A percentile compares a stretch with the other conserved stretches of the same genome.
phyloP scores from a whole-genome alignment of 2,888 invertebrate genomes.

The Drosophila kanekoi region DNA sequence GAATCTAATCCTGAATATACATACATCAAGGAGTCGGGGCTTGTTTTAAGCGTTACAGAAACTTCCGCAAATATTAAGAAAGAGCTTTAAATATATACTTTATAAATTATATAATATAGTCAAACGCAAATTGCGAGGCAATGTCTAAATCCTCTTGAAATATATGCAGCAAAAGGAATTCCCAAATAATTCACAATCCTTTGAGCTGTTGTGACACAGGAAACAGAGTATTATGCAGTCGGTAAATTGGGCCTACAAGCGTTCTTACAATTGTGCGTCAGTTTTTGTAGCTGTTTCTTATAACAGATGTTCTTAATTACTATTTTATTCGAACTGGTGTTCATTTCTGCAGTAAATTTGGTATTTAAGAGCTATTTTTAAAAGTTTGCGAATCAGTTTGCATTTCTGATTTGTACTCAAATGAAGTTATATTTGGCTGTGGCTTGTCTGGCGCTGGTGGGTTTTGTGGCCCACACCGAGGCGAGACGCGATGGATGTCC shows the following conservation, averaged over 20 bases:
- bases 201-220: too few species aligned
- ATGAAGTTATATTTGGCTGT: slow-evolving; percentile 13
- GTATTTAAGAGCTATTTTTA: slow-evolving; percentile 19
- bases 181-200: too few species aligned
- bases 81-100: too few species aligned
- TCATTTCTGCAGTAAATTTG: not conserved
- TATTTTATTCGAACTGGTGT: not conserved
- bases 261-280: not conserved
- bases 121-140: too few species aligned
- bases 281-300: not conserved
- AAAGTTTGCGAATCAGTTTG: slow-evolving; percentile 9
- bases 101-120: too few species aligned
- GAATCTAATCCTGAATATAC: too few species aligned
- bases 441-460: not conserved
- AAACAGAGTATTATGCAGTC: not conserved
- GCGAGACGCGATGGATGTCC: not conserved
- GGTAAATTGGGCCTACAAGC: too few species aligned
- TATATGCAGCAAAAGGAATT: not conserved
- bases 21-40: too few species aligned
- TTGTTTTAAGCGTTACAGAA: too few species aligned
- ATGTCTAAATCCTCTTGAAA: too few species aligned
- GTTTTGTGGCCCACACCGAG: not conserved
- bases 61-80: too few species aligned
- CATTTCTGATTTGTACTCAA: not conserved
- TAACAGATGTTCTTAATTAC: slow-evolving; percentile 13